Evolutionary conservation across 2,797 vertebrate genomes (phyloP).

Genomic region (Acomys russatus): DNA sequence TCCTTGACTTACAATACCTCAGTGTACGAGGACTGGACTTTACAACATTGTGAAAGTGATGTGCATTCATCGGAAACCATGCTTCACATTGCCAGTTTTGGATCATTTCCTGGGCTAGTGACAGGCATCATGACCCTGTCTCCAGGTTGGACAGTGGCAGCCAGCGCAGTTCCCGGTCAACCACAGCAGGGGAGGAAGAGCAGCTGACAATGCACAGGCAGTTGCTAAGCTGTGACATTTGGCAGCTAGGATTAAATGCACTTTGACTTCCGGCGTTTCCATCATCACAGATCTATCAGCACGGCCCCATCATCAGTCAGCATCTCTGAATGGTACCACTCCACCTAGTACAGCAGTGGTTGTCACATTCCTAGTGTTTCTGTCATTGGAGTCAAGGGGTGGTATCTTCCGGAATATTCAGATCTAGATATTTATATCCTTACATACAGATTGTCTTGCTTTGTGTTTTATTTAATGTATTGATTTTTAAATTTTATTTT

Average conservation of each 20-base stretch:
- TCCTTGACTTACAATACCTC: background rate
- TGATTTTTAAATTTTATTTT: background rate
- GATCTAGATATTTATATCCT: background rate
- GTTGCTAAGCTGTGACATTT: background rate
- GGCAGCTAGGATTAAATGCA: background rate
- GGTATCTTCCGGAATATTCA: background rate
- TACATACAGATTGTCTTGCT: background rate
- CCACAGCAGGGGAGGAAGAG: background rate
- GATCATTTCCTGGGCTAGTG: background rate
- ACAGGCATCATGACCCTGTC: background rate
- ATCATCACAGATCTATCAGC: background rate
- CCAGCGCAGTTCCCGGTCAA: background rate
- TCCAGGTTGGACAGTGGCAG: background rate
- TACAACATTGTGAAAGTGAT: background rate
- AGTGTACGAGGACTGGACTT: background rate
- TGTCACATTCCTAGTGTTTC: background rate
- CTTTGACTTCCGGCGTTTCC: background rate
- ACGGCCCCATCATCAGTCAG: background rate
- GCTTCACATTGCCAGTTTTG: background rate
- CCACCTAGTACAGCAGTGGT: fast-evolving
- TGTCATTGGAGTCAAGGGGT: too few species aligned
- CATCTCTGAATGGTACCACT: background rate
- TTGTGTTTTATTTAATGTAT: background rate
- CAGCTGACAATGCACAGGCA: background rate
- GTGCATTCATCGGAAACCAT: background rate